Evolutionary conservation across 2,113 vertebrate genomes (phyloP).

Genomic region (Plecturocebus donacophilus): DNA sequence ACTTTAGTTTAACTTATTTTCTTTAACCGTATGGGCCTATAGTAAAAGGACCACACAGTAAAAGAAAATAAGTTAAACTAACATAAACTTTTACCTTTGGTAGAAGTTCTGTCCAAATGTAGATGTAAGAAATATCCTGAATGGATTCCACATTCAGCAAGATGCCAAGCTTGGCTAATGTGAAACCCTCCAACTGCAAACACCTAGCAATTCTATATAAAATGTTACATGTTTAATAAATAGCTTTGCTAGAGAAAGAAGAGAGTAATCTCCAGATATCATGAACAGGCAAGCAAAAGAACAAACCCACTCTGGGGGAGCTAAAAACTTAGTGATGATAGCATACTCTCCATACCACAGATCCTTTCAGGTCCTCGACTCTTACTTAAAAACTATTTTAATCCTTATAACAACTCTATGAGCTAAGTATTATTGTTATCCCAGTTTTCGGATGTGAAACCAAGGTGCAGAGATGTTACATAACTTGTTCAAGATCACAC

Average conservation of each 20-base stretch:
- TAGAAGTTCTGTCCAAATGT: not conserved
- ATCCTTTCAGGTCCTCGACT: not conserved
- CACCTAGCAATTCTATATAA: not conserved
- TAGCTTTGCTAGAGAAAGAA: not conserved
- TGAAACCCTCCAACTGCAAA: not conserved
- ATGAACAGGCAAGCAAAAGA: not conserved
- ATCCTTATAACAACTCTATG: not conserved
- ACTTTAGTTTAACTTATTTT: not conserved
- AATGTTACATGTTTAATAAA: not conserved
- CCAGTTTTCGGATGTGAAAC: not conserved
- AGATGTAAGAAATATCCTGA: not conserved
- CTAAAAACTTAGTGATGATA: not conserved
- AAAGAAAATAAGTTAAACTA: too few relatives aligned
- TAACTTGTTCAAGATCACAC: not conserved
- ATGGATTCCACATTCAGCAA: not conserved
- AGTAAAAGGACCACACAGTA: not conserved
- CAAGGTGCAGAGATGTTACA: not conserved
- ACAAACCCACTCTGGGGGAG: accelerated
- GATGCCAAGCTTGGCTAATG: not conserved
- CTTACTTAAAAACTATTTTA: not conserved
- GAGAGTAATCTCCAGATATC: not conserved
- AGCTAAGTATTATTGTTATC: not conserved
- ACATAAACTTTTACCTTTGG: too few relatives aligned
- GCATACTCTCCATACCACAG: not conserved
- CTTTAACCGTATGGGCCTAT: not conserved